Evolutionary conservation across 2,113 vertebrate species (phyloP).

Genomic region (Podocnemis expansa): DNA sequence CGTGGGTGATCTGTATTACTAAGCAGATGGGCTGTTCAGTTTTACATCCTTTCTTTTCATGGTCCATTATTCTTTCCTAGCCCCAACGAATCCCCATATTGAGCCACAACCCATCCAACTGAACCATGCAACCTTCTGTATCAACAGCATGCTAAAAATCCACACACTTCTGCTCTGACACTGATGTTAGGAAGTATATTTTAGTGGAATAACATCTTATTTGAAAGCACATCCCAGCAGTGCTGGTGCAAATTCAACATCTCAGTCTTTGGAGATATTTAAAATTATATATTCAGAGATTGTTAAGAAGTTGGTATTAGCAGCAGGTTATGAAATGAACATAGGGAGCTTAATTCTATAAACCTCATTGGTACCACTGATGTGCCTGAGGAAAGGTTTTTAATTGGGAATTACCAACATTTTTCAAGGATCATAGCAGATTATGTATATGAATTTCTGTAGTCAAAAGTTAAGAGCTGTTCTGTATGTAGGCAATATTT

Average conservation of each 20-base stretch:
- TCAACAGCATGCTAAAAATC: neutral
- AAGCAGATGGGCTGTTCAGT: neutral
- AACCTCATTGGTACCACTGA: neutral
- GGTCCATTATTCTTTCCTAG: neutral
- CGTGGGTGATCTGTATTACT: neutral
- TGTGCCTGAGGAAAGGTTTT: neutral
- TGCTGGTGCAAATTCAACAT: neutral
- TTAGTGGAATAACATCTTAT: neutral
- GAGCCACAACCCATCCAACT: neutral
- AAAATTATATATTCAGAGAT: neutral
- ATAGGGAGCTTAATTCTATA: neutral
- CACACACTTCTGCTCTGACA: rapidly evolving
- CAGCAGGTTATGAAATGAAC: neutral
- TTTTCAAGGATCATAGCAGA: neutral
- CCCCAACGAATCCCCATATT: neutral
- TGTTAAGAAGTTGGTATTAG: neutral
- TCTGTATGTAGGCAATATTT: neutral
- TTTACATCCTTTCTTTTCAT: neutral
- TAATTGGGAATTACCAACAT: neutral
- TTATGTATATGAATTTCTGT: neutral
- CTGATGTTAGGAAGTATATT: neutral
- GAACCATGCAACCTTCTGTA: neutral
- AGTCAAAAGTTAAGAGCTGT: neutral
- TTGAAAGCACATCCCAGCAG: neutral
- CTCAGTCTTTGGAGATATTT: rapidly evolving